Evolutionary conservation across 1,140 invertebrate genomes (phyloP).

Genomic region (Microplitis demolitor): DNA sequence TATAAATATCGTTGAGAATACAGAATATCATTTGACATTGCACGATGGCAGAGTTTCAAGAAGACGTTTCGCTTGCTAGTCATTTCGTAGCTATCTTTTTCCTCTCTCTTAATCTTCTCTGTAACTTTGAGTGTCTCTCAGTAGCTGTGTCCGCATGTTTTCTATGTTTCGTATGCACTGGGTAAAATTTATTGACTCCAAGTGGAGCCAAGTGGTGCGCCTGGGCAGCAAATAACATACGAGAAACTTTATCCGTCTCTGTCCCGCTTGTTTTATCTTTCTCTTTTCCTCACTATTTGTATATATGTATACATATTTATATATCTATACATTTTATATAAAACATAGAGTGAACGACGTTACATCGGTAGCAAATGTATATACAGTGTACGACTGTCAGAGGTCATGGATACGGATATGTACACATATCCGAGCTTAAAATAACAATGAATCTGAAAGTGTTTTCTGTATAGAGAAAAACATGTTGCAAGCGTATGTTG

Average conservation of each 20-base stretch:
- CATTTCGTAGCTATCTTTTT: background rate
- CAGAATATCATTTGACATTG: constrained; percentile 13
- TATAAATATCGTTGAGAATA: background rate
- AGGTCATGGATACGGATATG: too few relatives aligned
- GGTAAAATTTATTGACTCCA: constrained; percentile 24
- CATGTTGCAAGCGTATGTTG: too few relatives aligned
- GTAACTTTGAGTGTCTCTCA: background rate
- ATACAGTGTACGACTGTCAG: background rate
- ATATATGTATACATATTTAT: background rate
- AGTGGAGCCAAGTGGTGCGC: constrained; percentile 25
- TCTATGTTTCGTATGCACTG: constrained; percentile 12
- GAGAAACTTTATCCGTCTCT: background rate
- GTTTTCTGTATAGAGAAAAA: too few relatives aligned
- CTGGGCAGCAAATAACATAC: constrained; percentile 1
- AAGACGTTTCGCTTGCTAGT: background rate
- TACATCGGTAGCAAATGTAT: background rate
- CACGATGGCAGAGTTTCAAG: constrained; percentile 20
- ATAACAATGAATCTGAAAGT: too few relatives aligned
- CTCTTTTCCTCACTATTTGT: background rate
- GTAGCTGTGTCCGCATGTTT: constrained; percentile 19
- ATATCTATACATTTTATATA: background rate
- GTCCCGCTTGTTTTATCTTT: background rate
- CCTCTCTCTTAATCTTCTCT: background rate
- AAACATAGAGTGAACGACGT: too few relatives aligned
- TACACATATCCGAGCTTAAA: too few relatives aligned